Evolutionary conservation across 2,797 vertebrate genomes (phyloP), one percentile per base, ranked within the genome.

Genomic region (Falco concolor): DNA sequence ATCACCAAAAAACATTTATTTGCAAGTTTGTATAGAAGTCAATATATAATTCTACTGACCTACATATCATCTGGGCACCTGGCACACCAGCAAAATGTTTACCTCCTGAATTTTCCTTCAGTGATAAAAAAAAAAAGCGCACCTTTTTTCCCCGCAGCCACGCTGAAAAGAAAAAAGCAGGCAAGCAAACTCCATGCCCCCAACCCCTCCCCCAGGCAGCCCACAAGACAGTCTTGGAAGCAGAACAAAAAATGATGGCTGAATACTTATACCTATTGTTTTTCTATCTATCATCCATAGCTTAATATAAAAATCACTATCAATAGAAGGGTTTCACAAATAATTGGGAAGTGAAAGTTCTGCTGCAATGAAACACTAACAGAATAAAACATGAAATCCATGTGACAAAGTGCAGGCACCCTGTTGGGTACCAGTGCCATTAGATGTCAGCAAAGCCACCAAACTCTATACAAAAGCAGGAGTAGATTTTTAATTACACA

Each of bases 1-100:
- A 97, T 97, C 95, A 97, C 69, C 68, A 93, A 96, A 97, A 97
- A 18, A 40, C 91, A 92, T 93, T 97, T 95, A 96, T 96, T 94
- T 95, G 54, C 9, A 44, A 96, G 93, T 96, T 87, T 96, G 87
- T 92, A 91, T 87, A 84, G 93, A 97, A 97, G 87, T 96, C 97
- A 96, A 97, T 91, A 95, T 76, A 92, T 92, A 93, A 96, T 96
- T 97, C 76, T 64, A 23, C 80, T 22, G 42, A 91, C 56, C 84
- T 85, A 97, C 90, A 92, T 96, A 97, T 96, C 83, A 84, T 93
- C 82, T 92, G 64, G 28, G 77, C 74, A 91, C 70, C 57, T 87
- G 90, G 65, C 70, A 90, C 63, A 87, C 74, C 69, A 44, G 86
- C 79, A 77, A 97, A 97, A 97, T 84, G 63, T 91, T 97, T 97